Conservation (phyloP, 2,888 invertebrate genomes). For the Elysia crispata region DNA sequence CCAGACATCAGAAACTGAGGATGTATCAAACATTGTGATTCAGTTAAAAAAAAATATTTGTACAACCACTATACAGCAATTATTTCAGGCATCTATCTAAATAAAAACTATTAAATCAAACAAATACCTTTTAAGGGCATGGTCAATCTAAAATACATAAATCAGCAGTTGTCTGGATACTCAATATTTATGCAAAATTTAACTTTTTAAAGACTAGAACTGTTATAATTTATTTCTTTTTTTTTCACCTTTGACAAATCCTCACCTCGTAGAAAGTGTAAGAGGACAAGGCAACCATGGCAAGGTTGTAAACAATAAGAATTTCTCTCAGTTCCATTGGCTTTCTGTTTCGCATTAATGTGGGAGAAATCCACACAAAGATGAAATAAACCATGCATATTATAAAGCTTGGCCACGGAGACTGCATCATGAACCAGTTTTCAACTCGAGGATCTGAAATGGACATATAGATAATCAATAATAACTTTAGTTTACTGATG, state of each 20-base stretch:
- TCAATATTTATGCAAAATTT: no score
- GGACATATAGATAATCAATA: conserved; percentile 16
- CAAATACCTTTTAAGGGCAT: no score
- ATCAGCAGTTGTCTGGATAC: no score
- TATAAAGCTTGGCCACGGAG: conserved; percentile 89
- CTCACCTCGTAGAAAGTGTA: conserved; percentile 96
- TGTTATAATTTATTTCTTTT: no score
- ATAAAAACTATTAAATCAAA: no score
- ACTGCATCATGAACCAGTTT: conserved; percentile 92
- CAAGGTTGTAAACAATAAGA: conserved; percentile 91
- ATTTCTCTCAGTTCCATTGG: conserved; percentile 88
- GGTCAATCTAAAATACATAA: no score
- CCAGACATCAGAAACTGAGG: conserved; percentile 80
- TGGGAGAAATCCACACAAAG: conserved; percentile 87
- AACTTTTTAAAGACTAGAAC: no score
- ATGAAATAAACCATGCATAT: conserved; percentile 91
- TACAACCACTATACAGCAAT: no score
- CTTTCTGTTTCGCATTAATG: conserved; percentile 92
- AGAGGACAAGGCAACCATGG: conserved; percentile 92
- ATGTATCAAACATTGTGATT: neutral
- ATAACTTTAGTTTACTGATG: no score
- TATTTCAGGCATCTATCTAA: no score
- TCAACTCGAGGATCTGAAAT: conserved; percentile 88
- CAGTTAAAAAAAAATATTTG: no score
- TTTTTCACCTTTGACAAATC: no score